phyloP scores from a whole-genome alignment of 2,797 vertebrate genomes.

The Chelidonichthys spinosus region DNA sequence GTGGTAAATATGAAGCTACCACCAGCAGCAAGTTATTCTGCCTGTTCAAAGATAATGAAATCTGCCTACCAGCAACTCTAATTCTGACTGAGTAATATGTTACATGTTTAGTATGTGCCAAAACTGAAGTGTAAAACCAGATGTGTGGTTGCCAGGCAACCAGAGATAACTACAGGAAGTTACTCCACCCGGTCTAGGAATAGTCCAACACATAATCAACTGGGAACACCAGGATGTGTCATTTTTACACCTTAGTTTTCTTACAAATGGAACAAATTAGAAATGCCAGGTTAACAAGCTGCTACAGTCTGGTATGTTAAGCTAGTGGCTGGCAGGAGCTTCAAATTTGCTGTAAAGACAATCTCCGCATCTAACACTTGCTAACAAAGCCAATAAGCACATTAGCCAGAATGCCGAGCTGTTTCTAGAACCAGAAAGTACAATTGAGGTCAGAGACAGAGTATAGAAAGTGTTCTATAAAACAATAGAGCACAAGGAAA shows the following conservation, averaged over 20 bases:
- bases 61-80: background rate
- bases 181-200: too few relatives aligned
- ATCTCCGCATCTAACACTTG: background rate
- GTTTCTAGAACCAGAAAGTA: background rate
- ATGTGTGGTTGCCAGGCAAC: too few relatives aligned
- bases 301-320: background rate
- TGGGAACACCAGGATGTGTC: too few relatives aligned
- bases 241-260: background rate
- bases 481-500: too few relatives aligned
- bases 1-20: background rate
- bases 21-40: background rate
- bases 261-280: background rate
- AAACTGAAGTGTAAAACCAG: too few relatives aligned
- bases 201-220: too few relatives aligned
- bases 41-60: background rate
- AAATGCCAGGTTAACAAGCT: background rate
- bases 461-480: background rate
- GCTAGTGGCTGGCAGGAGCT: background rate
- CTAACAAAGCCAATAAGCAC: background rate
- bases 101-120: background rate
- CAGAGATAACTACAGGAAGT: too few relatives aligned
- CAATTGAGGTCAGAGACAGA: background rate
- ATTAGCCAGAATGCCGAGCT: conserved; percentile 7
- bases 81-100: background rate
- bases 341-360: conserved; percentile 15